Evolutionary conservation across 2,797 vertebrate species (phyloP).

Genomic region (Brachyalestes nurse): DNA sequence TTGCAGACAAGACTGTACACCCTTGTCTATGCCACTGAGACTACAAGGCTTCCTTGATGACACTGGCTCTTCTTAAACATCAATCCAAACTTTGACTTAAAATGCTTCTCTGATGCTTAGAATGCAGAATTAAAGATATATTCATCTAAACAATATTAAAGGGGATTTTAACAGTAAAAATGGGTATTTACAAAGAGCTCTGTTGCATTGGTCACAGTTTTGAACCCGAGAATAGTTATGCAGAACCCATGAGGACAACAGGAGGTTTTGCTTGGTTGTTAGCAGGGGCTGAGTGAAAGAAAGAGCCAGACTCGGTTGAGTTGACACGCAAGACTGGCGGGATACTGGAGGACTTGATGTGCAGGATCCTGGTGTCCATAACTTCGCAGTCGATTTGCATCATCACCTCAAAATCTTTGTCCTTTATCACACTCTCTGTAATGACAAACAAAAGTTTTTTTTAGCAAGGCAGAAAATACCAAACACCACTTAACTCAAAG

Average conservation of each 20-base stretch:
- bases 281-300: slow-evolving; percentile 79
- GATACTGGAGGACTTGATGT: slow-evolving; percentile 91
- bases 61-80: not conserved
- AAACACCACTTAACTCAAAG: slow-evolving; percentile 5
- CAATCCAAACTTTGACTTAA: not conserved
- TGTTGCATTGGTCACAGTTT: slow-evolving; percentile 3
- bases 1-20: not conserved
- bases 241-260: slow-evolving; percentile 77
- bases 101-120: not conserved
- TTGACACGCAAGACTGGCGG: slow-evolving; percentile 89
- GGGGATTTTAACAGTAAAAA: not conserved
- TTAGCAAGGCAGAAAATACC: slow-evolving; percentile 18
- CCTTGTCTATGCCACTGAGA: not conserved
- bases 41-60: not conserved
- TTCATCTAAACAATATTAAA: not conserved
- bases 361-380: slow-evolving; percentile 92
- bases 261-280: slow-evolving; percentile 68
- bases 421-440: slow-evolving; percentile 90
- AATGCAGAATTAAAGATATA: not conserved
- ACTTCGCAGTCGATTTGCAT: slow-evolving; percentile 99
- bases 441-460: slow-evolving; percentile 20
- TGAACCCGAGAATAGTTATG: slow-evolving; percentile 49
- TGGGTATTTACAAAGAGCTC: not conserved
- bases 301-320: slow-evolving; percentile 71
- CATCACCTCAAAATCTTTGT: slow-evolving; percentile 93